A percentile compares a stretch with the other conserved stretches of the same genome.
These are phyloP conservation scores for Megalops cyprinoides DNA, from an alignment of 2,797 vertebrate species.

Conservation along the genomic window DNA sequence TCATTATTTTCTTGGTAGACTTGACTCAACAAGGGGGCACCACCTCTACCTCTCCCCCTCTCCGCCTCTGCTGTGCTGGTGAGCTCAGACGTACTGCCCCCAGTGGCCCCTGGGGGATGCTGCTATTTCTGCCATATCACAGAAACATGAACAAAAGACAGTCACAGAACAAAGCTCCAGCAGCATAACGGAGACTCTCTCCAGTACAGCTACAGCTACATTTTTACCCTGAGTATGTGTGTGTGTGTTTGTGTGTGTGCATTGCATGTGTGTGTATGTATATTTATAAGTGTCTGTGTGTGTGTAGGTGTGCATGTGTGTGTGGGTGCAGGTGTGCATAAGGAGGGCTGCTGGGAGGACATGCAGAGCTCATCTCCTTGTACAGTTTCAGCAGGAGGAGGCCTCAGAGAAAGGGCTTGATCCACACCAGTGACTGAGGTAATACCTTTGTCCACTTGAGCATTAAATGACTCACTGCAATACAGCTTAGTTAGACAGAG, in stretches of 20 bases:
- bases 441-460: conserved; percentile 85
- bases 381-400: conserved; percentile 67
- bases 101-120: conserved; percentile 38
- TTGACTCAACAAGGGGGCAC: conserved; percentile 21
- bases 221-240: too few relatives aligned
- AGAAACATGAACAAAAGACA: conserved; percentile 50
- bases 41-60: not conserved
- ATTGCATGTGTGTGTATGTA: too few relatives aligned
- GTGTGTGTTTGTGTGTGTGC: too few relatives aligned
- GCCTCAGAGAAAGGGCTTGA: conserved; percentile 75
- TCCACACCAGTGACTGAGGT: conserved; percentile 79
- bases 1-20: conserved; percentile 1
- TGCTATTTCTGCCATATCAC: conserved; percentile 43
- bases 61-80: not conserved
- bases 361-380: conserved; percentile 74
- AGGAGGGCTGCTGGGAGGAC: conserved; percentile 72
- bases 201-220: not conserved
- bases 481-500: conserved; percentile 76
- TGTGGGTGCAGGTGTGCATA: conserved; percentile 59
- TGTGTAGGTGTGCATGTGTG: not conserved
- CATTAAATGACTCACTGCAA: conserved; percentile 82
- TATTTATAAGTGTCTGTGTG: not conserved
- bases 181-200: conserved; percentile 27
- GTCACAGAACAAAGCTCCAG: conserved; percentile 39
- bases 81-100: conserved; percentile 18